phyloP scores from a whole-genome alignment of 2,888 invertebrate genomes.

The Acrobasis consociella region DNA sequence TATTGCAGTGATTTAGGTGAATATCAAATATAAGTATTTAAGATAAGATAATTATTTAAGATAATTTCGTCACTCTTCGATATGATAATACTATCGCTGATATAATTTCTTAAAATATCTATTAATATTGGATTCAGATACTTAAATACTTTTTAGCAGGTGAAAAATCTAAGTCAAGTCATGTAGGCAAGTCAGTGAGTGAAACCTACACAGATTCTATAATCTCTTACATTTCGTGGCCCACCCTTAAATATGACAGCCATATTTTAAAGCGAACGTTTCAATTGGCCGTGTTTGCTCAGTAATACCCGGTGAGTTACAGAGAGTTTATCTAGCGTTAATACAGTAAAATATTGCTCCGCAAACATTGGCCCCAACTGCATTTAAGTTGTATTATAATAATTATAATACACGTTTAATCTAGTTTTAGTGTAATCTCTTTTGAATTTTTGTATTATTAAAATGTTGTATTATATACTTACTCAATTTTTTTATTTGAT shows the following conservation, averaged over 20 bases:
- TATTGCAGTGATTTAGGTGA: too few species aligned
- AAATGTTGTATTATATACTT: not conserved
- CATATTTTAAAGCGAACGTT: slow-evolving; percentile 63
- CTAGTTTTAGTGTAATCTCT: slow-evolving; percentile 14
- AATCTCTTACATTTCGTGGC: too few species aligned
- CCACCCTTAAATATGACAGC: slow-evolving; percentile 41
- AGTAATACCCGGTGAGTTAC: slow-evolving; percentile 69
- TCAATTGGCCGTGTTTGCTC: slow-evolving; percentile 61
- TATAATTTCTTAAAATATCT: too few species aligned
- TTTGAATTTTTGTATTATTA: not conserved
- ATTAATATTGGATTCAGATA: too few species aligned
- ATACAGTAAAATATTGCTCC: slow-evolving; percentile 69
- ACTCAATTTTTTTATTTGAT: not conserved
- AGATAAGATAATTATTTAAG: too few species aligned
- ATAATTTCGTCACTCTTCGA: too few species aligned
- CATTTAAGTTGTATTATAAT: slow-evolving; percentile 4
- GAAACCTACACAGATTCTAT: too few species aligned
- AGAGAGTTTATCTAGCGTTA: slow-evolving; percentile 65
- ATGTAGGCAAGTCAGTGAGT: too few species aligned
- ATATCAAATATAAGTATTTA: too few species aligned
- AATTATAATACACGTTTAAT: slow-evolving; percentile 13
- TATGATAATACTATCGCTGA: too few species aligned
- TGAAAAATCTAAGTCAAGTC: too few species aligned
- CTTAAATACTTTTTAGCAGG: too few species aligned
- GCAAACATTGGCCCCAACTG: slow-evolving; percentile 47